Evolutionary conservation across 2,888 invertebrate genomes (phyloP).

Genomic region (Synergus umbraculus): DNA sequence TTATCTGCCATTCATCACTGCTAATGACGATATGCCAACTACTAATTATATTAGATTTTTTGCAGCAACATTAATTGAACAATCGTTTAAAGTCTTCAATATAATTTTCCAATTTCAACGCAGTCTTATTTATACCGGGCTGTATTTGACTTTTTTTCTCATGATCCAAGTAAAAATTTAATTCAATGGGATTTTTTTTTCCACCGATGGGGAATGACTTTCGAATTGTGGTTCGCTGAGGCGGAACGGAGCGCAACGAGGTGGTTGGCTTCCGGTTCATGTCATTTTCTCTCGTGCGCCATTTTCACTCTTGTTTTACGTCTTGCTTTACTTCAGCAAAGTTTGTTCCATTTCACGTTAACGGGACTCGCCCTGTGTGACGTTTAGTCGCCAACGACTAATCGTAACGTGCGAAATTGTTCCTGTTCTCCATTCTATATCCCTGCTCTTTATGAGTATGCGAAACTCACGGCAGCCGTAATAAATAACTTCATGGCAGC

Average conservation of each 20-base stretch:
- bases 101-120: not conserved
- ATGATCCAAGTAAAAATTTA: conserved; percentile 3
- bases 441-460: conserved; percentile 45
- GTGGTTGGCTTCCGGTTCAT: conserved; percentile 40
- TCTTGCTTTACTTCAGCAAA: conserved; percentile 30
- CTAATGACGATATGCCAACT: conserved; percentile 34
- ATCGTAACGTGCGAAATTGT: conserved; percentile 40
- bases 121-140: not conserved
- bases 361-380: conserved; percentile 30
- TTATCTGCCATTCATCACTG: conserved; percentile 34
- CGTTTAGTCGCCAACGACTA: conserved; percentile 20
- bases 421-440: conserved; percentile 29
- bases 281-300: conserved; percentile 35
- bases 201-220: conserved; percentile 25
- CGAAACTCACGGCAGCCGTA: conserved; percentile 51
- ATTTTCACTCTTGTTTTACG: conserved; percentile 37
- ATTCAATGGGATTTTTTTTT: conserved; percentile 27
- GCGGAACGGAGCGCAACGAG: conserved; percentile 32
- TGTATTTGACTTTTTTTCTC: not conserved
- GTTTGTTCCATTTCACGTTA: conserved; percentile 39
- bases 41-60: conserved; percentile 9
- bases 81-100: not conserved
- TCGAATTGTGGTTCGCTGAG: conserved; percentile 35
- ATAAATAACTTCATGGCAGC: conserved; percentile 72
- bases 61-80: not conserved